A percentile compares a stretch with the other conserved stretches of the same genome.
Evolutionary conservation across 92 coral and sea anemone species (phyloP).

Genomic region (Actinernus sp.): DNA sequence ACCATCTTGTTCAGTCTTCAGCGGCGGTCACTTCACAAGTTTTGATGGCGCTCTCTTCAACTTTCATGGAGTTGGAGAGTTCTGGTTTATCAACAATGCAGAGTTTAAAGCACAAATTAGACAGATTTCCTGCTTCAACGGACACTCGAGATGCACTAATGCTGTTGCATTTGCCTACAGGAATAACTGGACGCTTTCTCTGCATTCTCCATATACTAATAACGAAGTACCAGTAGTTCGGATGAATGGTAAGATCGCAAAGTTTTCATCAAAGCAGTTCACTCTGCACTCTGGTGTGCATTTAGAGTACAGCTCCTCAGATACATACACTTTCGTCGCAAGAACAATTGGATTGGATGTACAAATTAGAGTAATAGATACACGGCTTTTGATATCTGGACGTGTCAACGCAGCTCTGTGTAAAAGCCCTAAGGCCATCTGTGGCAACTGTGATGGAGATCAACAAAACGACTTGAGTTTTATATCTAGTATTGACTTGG

Average conservation of each 20-base stretch:
- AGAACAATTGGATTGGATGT: conserved; percentile 27
- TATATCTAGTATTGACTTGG: conserved; percentile 53
- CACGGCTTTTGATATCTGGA: conserved; percentile 72
- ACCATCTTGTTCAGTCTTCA: conserved; percentile 85
- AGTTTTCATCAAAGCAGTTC: conserved; percentile 45
- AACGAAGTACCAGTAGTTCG: conserved; percentile 72
- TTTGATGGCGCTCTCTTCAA: conserved; percentile 91
- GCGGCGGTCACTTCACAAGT: conserved; percentile 88
- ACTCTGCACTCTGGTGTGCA: conserved; percentile 42
- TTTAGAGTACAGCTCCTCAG: conserved; percentile 78
- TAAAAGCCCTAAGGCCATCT: conserved; percentile 55
- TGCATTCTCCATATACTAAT: conserved; percentile 81
- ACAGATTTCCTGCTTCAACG: conserved; percentile 88
- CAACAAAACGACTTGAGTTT: conserved; percentile 72
- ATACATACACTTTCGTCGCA: conserved; percentile 51
- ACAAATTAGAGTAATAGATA: conserved; percentile 70
- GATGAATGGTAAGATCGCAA: conserved; percentile 67
- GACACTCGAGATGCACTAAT: conserved; percentile 83
- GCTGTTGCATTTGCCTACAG: conserved; percentile 82
- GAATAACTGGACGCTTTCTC: conserved; percentile 59
- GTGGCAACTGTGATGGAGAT: conserved; percentile 91
- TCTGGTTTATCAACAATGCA: conserved; percentile 69
- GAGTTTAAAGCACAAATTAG: conserved; percentile 79
- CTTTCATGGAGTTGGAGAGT: conserved; percentile 92
- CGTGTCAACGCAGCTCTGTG: conserved; percentile 65